Evolutionary conservation across 2,888 invertebrate species (phyloP).

Genomic region (Tetragonula carbonaria): DNA sequence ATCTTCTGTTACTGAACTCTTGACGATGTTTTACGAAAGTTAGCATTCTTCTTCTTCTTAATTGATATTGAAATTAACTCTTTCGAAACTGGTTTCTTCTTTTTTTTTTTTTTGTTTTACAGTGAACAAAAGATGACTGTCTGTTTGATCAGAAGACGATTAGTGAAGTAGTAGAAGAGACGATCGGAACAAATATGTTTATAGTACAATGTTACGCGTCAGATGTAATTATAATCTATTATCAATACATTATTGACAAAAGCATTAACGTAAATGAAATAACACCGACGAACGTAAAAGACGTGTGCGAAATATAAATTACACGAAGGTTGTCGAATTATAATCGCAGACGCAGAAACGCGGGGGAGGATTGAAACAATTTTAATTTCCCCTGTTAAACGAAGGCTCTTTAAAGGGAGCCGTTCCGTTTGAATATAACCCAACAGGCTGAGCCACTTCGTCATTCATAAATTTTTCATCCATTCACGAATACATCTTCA

Average conservation of each 20-base stretch:
- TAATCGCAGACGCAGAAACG: not conserved
- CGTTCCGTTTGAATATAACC: not conserved
- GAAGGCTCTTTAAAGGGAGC: not conserved
- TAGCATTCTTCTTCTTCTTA: not conserved
- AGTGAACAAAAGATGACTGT: no score
- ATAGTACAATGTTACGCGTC: not conserved
- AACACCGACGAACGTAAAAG: no score
- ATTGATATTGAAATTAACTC: not conserved
- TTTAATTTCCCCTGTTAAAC: not conserved
- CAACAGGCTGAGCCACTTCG: not conserved
- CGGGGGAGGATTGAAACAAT: not conserved
- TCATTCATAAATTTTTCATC: conserved; percentile 15
- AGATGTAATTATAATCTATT: not conserved
- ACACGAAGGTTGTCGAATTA: no score
- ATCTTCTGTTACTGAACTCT: not conserved
- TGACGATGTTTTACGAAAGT: not conserved
- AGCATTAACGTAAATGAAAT: no score
- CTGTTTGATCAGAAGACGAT: no score
- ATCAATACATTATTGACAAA: no score
- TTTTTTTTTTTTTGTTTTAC: no score
- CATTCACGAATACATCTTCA: conserved; percentile 1
- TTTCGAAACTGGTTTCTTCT: not conserved
- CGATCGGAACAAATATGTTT: not conserved
- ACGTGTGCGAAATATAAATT: no score
- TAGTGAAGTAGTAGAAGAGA: no score